Evolutionary conservation across 1,140 invertebrate species (phyloP), one percentile per base, ranked within the genome.

Genomic region (Drosophila pseudoobscura): DNA sequence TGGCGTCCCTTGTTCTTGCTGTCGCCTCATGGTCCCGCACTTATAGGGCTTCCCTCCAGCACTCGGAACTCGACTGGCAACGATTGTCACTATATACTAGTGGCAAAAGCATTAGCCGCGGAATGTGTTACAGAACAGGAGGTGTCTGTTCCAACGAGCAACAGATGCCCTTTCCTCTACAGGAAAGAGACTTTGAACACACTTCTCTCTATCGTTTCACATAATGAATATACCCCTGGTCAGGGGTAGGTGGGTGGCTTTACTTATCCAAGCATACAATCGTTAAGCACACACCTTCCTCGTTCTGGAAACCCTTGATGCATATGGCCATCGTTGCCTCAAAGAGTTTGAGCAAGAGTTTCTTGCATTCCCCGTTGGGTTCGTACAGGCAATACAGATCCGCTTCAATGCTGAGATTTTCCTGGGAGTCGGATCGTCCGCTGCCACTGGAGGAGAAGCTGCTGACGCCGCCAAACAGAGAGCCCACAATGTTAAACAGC

Each of bases 261-360:
- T 11, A 65, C 24, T 39, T 26, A 57, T 24, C 35, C 43, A 35
- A 47, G 6, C 49, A 20, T 50, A 61, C 60, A 47, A 51, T 46
- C 47, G 29, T 20, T 39, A 29, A 49, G 15, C 55, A 90, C 89
- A 87, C 69, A 91, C 89, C 89, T 76, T 89, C 84, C 75, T 89
- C 89, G 65, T 90, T 85, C 55, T 91, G 82, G 69, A 84, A 91
- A 61, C 89, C 82, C 71, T 91, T 91, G 55, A 91, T 90, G 66
- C 84, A 87, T 53, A 91, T 91, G 62, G 89, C 89, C 89, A 91
- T 91, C 60, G 89, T 91, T 53, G 89, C 73, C 62, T 91, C 89
- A 49, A 91, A 91, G 52, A 91, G 71, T 58, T 91, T 91, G 15
- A 91, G 68, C 51, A 91, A 52, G 39, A 90, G 73, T 56, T 91